Evolutionary conservation across 2,797 vertebrate species (phyloP), one percentile per base, ranked within the genome.

Genomic region (Gymnothorax reevesii): DNA sequence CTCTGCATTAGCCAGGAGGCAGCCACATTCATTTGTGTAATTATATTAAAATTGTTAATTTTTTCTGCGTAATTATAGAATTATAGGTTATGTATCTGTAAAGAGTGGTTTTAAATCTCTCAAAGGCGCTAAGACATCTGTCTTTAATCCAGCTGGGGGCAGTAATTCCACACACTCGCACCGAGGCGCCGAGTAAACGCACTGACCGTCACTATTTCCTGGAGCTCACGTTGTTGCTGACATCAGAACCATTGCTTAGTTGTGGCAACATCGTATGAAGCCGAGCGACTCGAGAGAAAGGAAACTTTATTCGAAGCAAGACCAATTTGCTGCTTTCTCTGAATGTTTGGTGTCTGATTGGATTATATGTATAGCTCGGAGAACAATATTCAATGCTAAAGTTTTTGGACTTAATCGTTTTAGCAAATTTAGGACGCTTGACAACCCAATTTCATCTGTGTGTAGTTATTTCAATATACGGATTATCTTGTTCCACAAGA

Each of bases 201-300:
- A 13, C 55, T 84, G 85, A 87, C 93, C 95, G 95, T 95, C 95
- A 95, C 92, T 90, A 86, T 91, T 95, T 96, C 94, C 95, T 94
- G 94, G 86, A 91, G 89, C 90, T 94, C 91, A 94, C 94, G 94
- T 92, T 92, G 88, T 17, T 90, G 91, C 88, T 94, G 94, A 95
- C 94, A 84, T 95, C 95, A 94, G 93, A 94, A 87, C 92, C 92
- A 87, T 90, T 91, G 91, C 91, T 94, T 91, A 80, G 77, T 80
- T 54, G 9, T 88, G 91, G 90, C 87, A 79, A 90, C 88, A 54
- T 86, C 88, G 64, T 88, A n/a, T 79, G 27, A 54, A 87, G 92
- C 92, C 88, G 87, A 22, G 90, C 89, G 89, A 60, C 83, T 88
- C 89, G 90, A 89, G 89, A 73, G 83, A 83, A 57, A 66, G 60